phyloP scores from a whole-genome alignment of 2,797 vertebrate genomes.

The Cryptoblepharus egeriae region DNA sequence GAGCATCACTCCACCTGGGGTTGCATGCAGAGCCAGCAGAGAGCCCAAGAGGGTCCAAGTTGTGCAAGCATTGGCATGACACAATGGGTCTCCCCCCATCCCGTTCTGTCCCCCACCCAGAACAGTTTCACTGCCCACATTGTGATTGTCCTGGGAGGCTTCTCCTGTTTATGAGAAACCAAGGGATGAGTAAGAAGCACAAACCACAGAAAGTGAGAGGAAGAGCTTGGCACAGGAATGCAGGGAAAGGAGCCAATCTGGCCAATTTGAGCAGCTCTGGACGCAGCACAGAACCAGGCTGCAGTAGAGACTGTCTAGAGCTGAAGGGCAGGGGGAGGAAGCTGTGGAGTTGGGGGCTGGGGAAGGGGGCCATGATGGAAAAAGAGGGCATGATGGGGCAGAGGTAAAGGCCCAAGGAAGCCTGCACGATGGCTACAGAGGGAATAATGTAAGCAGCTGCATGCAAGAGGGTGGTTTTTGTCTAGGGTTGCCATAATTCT shows the following conservation, averaged over 20 bases:
- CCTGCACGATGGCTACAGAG: not conserved
- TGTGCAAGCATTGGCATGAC: not conserved
- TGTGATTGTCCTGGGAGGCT: not conserved
- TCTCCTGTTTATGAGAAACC: not conserved
- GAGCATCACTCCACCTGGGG: not conserved
- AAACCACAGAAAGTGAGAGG: not conserved
- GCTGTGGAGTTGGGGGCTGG: not conserved
- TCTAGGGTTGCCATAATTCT: too few relatives aligned
- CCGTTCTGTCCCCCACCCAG: too few relatives aligned
- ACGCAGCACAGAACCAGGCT: not conserved
- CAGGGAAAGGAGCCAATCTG: rapidly evolving
- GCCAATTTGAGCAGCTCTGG: rapidly evolving
- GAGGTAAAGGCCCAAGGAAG: not conserved
- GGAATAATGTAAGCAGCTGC: not conserved
- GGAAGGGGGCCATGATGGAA: not conserved
- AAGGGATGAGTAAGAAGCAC: constrained; percentile 53
- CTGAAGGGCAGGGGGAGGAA: not conserved
- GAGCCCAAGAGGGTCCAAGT: not conserved
- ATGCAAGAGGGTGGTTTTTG: not conserved
- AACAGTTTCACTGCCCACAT: rapidly evolving
- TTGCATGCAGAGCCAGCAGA: too few relatives aligned
- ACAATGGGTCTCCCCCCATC: too few relatives aligned
- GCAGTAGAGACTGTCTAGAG: too few relatives aligned
- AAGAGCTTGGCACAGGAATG: not conserved
- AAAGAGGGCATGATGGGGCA: too few relatives aligned